These are phyloP conservation scores for Herminia tarsipennalis DNA, from an alignment of 2,888 invertebrate species.

Conservation along the genomic window DNA sequence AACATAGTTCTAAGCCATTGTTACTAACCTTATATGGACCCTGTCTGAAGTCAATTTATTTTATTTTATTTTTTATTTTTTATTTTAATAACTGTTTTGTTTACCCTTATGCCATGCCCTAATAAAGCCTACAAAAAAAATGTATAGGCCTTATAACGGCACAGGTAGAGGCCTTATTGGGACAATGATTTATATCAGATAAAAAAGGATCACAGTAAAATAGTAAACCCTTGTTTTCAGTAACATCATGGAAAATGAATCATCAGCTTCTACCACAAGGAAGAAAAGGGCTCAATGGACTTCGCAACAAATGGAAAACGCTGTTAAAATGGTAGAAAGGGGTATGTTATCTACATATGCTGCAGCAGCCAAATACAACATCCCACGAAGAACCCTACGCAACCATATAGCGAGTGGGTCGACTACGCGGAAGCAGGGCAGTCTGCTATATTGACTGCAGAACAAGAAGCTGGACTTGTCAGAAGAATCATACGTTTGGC, in stretches of 20 bases:
- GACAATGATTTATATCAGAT: too few relatives aligned
- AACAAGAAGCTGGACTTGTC: slow-evolving; percentile 30
- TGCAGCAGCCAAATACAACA: slow-evolving; percentile 27
- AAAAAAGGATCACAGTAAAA: slow-evolving; percentile 22
- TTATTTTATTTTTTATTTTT: too few relatives aligned
- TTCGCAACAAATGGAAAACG: slow-evolving; percentile 15
- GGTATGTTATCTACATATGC: slow-evolving; percentile 16
- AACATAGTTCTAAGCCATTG: too few relatives aligned
- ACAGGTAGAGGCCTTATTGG: too few relatives aligned
- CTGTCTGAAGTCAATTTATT: too few relatives aligned
- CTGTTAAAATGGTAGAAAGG: slow-evolving; percentile 18
- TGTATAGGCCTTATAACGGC: slow-evolving; percentile 21
- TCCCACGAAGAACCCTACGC: slow-evolving; percentile 21
- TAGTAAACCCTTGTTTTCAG: slow-evolving; percentile 29
- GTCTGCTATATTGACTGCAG: slow-evolving; percentile 22
- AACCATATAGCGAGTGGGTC: slow-evolving; percentile 21
- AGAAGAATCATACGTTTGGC: slow-evolving; percentile 24
- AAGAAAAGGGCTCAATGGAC: slow-evolving; percentile 13
- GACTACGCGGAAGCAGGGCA: slow-evolving; percentile 18
- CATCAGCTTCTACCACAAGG: slow-evolving; percentile 23
- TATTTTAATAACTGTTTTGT: slow-evolving; percentile 15
- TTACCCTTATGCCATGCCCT: slow-evolving; percentile 15
- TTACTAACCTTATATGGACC: too few relatives aligned
- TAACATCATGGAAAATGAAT: slow-evolving; percentile 27
- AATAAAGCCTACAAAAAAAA: slow-evolving; percentile 15